Base-by-base conservation (phyloP, 1,140 invertebrate genomes). In the Bathynomus jamesi region DNA sequence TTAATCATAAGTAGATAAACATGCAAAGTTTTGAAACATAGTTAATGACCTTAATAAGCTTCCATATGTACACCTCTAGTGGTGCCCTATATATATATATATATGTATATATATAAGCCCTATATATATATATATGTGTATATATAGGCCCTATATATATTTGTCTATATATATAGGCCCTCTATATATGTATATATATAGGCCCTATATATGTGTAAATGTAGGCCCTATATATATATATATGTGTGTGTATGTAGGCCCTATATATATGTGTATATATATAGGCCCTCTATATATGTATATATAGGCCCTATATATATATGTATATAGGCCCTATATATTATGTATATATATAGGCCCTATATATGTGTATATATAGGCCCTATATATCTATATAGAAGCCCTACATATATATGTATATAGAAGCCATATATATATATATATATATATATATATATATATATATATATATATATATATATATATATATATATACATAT, bases 71-170 rank as follows among this genome's bases (percentile, higher is more conserved):
- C n/a, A n/a, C n/a, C n/a, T n/a, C n/a, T n/a, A n/a, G n/a, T n/a
- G n/a, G n/a, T n/a, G n/a, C n/a, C 17, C 7, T 3, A 53, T 53
- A 53, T 53, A 53, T 53, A 53, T 53, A 53, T 53, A 53, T 53
- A 53, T 53, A 53, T 53, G 21, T 53, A 53, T 53, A 53, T 53
- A 53, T 53, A 53, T 53, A n/a, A n/a, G n/a, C n/a, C n/a, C n/a
- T n/a, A 53, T 53, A 53, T 53, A 53, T 53, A 53, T 53, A 53
- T 53, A 53, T 53, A 53, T 53, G 21, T 53, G 21, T 53, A 53
- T 53, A 40, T 53, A n/a, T n/a, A n/a, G n/a, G n/a, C n/a, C n/a
- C n/a, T 53, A 53, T 53, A 53, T 53, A 53, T 53, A 53, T 53
- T 17, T 53, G 21, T 53, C 13, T 53, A 53, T 53, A 40, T 53